Evolutionary conservation across 2,797 vertebrate species (phyloP), one percentile per base, ranked within the genome.

Genomic region (Cossypha dichroa): DNA sequence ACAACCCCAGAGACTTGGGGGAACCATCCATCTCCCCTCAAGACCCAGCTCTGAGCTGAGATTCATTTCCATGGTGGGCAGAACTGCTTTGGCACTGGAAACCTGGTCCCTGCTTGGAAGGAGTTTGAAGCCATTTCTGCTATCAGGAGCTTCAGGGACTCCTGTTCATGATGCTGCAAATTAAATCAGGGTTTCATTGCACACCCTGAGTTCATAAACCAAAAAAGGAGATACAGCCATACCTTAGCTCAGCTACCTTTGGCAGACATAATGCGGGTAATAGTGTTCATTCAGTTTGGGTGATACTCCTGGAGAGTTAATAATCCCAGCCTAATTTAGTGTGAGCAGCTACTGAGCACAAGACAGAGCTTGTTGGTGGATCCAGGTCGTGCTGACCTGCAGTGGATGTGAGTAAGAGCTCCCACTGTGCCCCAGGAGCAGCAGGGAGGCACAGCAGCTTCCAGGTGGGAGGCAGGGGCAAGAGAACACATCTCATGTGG

Each of bases 311-410:
- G 60, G 55, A 82, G 74, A 34, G 15, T 69, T 91, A 89, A 91
- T 89, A 69, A 85, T 59, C 78, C 87, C 31, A 62, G 28, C 12
- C 63, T 90, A 33, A 88, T 85, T 85, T 59, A 48, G 48, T 10
- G 52, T 55, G 88, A 96, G 87, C 85, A 89, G 93, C 46, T 58
- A 14, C 43, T 22, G 64, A 85, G 80, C 83, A 48, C 94, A 94
- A 88, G 93, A 62, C 33, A 3, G n/a, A 62, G 93, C 90, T 88
- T 93, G 90, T n/a, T 1, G 4, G 43, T 46, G 68, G 29, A 89
- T 87, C 26, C 81, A 59, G 64, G 91, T 81, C 66, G 7, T 5
- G 33, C 86, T 95, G 93, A 88, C 91, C 40, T 13, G 74, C 63
- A 38, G 70, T 2, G 7, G 55, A 11, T 1, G 22, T 77, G 93